These are phyloP conservation scores for Lepetodrilus schrolli DNA, from an alignment of 2,888 invertebrate species.

Conservation along the genomic window DNA sequence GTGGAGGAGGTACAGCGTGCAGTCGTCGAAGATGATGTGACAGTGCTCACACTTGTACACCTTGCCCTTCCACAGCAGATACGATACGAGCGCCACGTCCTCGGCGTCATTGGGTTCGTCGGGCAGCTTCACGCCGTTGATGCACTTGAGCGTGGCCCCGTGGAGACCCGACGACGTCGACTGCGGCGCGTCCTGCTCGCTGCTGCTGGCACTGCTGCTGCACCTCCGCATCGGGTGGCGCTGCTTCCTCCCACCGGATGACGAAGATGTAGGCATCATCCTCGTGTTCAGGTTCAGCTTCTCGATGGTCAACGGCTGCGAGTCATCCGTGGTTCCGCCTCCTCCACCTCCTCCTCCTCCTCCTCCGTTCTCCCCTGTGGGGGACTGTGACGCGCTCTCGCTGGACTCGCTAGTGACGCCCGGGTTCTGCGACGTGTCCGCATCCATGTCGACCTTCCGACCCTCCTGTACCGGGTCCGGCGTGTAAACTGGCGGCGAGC, in stretches of 20 bases:
- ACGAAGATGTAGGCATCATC: constrained; percentile 60
- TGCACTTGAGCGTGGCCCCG: constrained; percentile 35
- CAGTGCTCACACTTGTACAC: constrained; percentile 70
- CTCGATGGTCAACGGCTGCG: constrained; percentile 48
- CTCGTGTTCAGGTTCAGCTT: constrained; percentile 62
- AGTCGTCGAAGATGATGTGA: constrained; percentile 69
- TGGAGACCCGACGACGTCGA: constrained; percentile 39
- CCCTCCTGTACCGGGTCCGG: constrained; percentile 18
- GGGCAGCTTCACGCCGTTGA: constrained; percentile 15
- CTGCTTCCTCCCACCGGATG: constrained; percentile 66
- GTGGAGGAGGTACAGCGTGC: constrained; percentile 67
- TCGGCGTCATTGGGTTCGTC: constrained; percentile 45
- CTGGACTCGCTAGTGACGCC: constrained; percentile 61
- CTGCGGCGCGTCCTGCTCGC: constrained; percentile 55
- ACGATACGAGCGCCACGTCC: constrained; percentile 60
- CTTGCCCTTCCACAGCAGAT: constrained; percentile 62
- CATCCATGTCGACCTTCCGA: constrained; percentile 22
- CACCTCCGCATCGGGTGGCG: constrained; percentile 66
- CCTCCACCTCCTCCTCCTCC: no score
- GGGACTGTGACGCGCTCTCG: constrained; percentile 60
- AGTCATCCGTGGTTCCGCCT: constrained; percentile 44
- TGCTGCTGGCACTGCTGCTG: constrained; percentile 51
- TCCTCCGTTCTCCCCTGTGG: constrained; percentile 47
- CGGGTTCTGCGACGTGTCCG: constrained; percentile 11
- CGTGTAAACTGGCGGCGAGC: constrained; percentile 48